Evolutionary conservation across 64 coral and sea anemone species (phyloP).

Genomic region (Montipora capricornis): DNA sequence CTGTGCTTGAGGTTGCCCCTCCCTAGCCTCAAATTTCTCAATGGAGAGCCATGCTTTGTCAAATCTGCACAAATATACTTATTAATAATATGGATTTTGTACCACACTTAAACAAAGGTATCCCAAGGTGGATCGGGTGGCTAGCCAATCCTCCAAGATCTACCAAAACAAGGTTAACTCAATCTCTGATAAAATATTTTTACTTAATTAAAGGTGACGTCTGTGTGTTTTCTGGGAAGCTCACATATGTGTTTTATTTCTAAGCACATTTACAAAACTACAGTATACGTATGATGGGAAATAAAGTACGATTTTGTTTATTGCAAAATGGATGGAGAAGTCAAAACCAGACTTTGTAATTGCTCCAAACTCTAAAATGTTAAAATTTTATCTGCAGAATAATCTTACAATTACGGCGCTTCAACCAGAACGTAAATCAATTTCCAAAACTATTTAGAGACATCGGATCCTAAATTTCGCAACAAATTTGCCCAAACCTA

Average conservation of each 20-base stretch:
- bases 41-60: slow-evolving; percentile 4
- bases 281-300: slow-evolving; percentile 25
- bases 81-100: slow-evolving; percentile 21
- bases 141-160: slow-evolving; percentile 17
- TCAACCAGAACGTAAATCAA: slow-evolving; percentile 15
- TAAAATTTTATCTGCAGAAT: slow-evolving; percentile 46
- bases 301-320: slow-evolving; percentile 21
- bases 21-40: slow-evolving; percentile 1
- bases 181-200: slow-evolving; percentile 29
- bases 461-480: slow-evolving; percentile 15
- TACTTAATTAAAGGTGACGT: slow-evolving; percentile 11
- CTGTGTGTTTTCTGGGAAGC: slow-evolving; percentile 53
- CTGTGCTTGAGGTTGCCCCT: neutral
- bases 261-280: slow-evolving; percentile 37
- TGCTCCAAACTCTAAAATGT: neutral
- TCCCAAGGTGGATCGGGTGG: slow-evolving; percentile 4
- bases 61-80: slow-evolving; percentile 9
- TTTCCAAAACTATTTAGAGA: neutral
- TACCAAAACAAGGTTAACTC: slow-evolving; percentile 34
- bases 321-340: slow-evolving; percentile 14
- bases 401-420: slow-evolving; percentile 15
- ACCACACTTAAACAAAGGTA: slow-evolving; percentile 38
- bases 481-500: slow-evolving; percentile 26
- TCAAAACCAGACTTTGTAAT: neutral
- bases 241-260: slow-evolving; percentile 47